Evolutionary conservation across 2,113 vertebrate genomes (phyloP).

Genomic region (Odocoileus hemionus): DNA sequence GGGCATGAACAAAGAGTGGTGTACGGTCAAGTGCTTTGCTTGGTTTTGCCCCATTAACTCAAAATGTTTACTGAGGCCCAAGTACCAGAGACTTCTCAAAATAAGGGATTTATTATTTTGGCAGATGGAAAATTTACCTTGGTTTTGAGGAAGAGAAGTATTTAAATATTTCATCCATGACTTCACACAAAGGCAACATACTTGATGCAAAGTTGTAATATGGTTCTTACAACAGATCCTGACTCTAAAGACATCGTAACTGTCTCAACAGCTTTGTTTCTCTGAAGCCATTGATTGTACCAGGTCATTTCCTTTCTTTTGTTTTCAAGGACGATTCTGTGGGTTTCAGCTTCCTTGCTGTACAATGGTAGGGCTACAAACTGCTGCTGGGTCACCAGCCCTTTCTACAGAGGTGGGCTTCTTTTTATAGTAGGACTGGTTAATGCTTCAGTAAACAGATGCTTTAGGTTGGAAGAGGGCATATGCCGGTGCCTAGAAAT

Average conservation of each 20-base stretch:
- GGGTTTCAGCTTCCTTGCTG: background rate
- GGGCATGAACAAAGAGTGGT: background rate
- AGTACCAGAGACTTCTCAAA: background rate
- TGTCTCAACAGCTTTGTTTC: background rate
- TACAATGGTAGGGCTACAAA: too few relatives aligned
- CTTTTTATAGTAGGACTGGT: background rate
- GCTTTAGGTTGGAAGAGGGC: background rate
- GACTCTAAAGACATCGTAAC: background rate
- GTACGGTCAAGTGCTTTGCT: background rate
- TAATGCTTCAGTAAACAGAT: background rate
- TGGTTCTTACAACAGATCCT: background rate
- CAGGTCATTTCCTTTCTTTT: background rate
- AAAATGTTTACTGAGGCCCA: background rate
- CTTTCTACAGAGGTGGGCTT: background rate
- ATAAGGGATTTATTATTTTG: constrained; percentile 16
- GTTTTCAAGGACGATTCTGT: background rate
- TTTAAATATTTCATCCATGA: background rate
- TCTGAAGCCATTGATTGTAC: background rate
- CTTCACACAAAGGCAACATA: background rate
- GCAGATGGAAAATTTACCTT: background rate
- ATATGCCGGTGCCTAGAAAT: background rate
- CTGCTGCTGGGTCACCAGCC: accelerated
- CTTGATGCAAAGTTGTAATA: background rate
- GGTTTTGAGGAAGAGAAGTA: background rate
- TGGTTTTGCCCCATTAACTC: background rate